Evolutionary conservation across 2,113 vertebrate species (phyloP), one percentile per base, ranked within the genome.

Genomic region (Bombycilla garrulus): DNA sequence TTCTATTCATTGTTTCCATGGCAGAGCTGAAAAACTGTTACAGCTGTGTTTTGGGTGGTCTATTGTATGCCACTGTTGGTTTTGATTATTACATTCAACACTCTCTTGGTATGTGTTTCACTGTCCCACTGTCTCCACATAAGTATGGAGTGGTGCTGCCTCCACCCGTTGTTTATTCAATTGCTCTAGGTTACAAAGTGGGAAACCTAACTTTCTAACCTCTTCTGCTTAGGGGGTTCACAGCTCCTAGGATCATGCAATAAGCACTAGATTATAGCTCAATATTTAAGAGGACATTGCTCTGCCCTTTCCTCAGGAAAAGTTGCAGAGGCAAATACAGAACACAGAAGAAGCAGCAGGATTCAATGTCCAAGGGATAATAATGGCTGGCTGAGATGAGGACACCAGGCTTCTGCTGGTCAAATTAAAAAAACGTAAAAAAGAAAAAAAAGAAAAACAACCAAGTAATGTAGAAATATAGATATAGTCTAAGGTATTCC

Each of bases 41-140:
- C 90, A 95, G 95, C 92, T 97, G 93, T 94, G 81, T 90, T 97
- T 95, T 90, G 95, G 96, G 96, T 96, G 94, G 96, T 94, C 95
- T 92, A 91, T 97, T 96, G 94, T 95, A 88, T 70, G 78, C 42
- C 33, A 72, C 89, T 91, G 87, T 94, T 96, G 94, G 85, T 95
- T 97, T 95, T 94, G 95, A 97, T 97, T 95, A 95, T 81, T 92
- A 36, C 2, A 6, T 93, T 92, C 85, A 93, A 66, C 85, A 81
- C 51, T 69, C 84, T 42, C 58, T 83, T 69, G 71, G 78, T 91
- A 62, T 80, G 91, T 92, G 66, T 77, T 94, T 92, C 94, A 69
- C 66, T 87, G 69, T 88, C 74, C 45, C 83, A 78, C 61, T 87
- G 92, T 86, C 91, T 96, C 62, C 67, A 60, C 81, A 76, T 57